Evolutionary conservation across 2,797 vertebrate species (phyloP), one percentile per base, ranked within the genome.

Genomic region (Octomys mimax): DNA sequence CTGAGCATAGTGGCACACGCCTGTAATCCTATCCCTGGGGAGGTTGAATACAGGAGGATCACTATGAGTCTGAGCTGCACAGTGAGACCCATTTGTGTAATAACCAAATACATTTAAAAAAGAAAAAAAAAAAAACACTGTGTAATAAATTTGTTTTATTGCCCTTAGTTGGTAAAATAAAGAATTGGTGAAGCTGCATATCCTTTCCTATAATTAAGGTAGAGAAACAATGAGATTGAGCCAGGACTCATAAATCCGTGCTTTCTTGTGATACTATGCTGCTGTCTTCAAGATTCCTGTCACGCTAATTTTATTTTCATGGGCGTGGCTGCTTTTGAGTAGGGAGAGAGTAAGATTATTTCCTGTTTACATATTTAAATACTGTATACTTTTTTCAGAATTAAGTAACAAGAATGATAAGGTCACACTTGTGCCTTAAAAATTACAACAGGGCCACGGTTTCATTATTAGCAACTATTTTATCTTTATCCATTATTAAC

Each of bases 341-440:
- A 77, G 24, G 5, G 21, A 87, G 75, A 57, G 36, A 82, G 59
- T 36, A 73, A 39, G 39, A 78, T 33, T 64, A 10, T 88, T 57
- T 85, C 52, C 8, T 87, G 3, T 46, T 28, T 49, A 88, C 14
- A 92, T 93, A 54, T 73, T 89, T 68, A 95, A 88, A 89, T 18
- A 79, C n/a, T 16, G 49, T 8, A 52, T 16, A 24, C 4, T 87
- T 16, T 87, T 54, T 81, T 94, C 62, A 70, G 73, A 82, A n/a
- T 33, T 85, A 71, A 93, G 33, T 84, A 36, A 66, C 54, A 59
- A 78, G 16, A 78, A 54, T 19, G 21, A 73, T 46, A 14, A 87
- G 42, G 61, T 79, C 62, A 73, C 39, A 68, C 10, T 82, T 85
- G 71, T 61, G 3, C n/a, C 89, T 92, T 82, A 73, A 36, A 28